Base-by-base conservation (phyloP, 2,113 vertebrate species). In the Cathartes aura region DNA sequence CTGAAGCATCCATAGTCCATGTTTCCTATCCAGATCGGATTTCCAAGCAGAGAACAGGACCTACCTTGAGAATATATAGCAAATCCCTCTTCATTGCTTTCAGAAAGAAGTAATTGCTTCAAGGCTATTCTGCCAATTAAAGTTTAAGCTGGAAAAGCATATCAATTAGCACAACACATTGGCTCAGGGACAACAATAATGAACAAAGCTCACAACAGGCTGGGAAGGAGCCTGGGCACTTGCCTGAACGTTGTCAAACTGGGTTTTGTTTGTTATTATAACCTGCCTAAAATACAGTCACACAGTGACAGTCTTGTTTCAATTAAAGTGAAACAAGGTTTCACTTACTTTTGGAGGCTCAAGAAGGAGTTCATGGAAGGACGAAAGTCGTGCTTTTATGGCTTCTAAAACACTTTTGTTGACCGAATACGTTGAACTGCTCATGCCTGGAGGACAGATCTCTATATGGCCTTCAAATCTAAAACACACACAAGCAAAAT, bases 391-490 rank as follows among this genome's bases (percentile, higher is more conserved):
- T 89, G 99, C 98, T 98, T 99, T 99, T 97, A 99, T 99, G 74
- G 99, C 99, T 98, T 99, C 99, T 92, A 99, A 97, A 94, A 99
- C 99, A 97, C 99, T 99, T 97, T 99, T 99, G 96, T 99, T 99
- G 97, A 99, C 99, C 1, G 98, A 99, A 86, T 99, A 99, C 16
- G 99, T 99, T 42, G 99, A 99, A 95, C 99, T 99, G 89, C 98
- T 99, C 99, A 99, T 99, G 87, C 99, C 99, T 75, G 99, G 99
- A 50, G 99, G 99, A 90, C 99, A 99, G 60, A 99, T 98, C 36
- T 99, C 99, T 98, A 99, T 98, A 89, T 99, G 99, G 78, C 99
- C 99, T 98, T 99, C 99, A 98, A 99, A 99, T 89, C 99, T 99
- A 94, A 55, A 94, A 56, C 0, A 21, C 5, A 94, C 26, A 95